A percentile compares a stretch with the other conserved stretches of the same genome.
These are phyloP conservation scores for Grammomys dolichurus DNA, from an alignment of 2,113 vertebrate genomes.

Conservation along the genomic window DNA sequence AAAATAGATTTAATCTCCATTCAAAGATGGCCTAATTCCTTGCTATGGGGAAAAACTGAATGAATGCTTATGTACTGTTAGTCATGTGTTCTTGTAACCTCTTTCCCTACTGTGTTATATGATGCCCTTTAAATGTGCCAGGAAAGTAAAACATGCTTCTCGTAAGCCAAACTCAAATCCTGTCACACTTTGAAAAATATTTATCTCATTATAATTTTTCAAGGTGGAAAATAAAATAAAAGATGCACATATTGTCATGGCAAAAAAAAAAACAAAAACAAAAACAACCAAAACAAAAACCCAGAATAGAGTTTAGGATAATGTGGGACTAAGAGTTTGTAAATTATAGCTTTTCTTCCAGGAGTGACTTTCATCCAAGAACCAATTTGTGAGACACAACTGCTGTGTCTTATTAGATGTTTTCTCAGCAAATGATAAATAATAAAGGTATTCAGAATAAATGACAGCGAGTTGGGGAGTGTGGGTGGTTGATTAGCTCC, in stretches of 20 bases:
- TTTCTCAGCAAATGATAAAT: neutral
- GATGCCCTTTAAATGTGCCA: neutral
- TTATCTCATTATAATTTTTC: slow-evolving; percentile 3
- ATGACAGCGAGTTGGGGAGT: neutral
- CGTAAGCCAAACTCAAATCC: neutral
- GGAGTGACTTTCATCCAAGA: neutral
- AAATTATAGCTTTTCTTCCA: neutral
- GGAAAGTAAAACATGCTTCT: neutral
- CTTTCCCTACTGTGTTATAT: neutral
- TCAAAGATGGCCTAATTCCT: neutral
- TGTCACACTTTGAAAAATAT: neutral
- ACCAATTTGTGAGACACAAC: neutral
- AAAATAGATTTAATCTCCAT: neutral
- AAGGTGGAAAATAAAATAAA: neutral
- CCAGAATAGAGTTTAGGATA: neutral
- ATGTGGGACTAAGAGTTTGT: neutral
- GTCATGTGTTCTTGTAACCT: neutral
- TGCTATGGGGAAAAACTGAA: neutral
- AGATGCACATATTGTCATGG: neutral
- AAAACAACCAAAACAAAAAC: too few species aligned
- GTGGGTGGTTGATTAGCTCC: neutral
- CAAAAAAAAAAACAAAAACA: neutral
- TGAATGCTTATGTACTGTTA: neutral
- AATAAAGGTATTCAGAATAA: slow-evolving; percentile 16
- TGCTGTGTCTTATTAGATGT: neutral